Evolutionary conservation across 2,797 vertebrate genomes (phyloP).

Genomic region (Leucoraja ocellata): DNA sequence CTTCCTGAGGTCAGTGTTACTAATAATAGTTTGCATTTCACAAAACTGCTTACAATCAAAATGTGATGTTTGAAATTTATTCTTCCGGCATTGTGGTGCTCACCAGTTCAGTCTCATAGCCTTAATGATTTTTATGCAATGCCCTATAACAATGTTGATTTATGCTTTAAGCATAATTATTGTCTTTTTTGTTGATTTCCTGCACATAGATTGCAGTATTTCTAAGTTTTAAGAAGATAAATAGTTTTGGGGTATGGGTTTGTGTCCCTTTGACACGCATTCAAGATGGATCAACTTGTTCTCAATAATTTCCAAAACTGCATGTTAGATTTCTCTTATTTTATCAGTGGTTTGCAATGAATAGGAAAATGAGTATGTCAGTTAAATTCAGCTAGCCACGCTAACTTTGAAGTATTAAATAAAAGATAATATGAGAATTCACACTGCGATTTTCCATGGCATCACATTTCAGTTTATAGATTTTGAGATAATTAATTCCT

Average conservation of each 20-base stretch:
- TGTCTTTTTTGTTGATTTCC: neutral
- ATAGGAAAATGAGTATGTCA: neutral
- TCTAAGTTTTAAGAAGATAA: neutral
- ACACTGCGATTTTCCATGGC: neutral
- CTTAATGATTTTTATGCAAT: neutral
- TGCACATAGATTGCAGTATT: neutral
- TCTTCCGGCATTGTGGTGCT: neutral
- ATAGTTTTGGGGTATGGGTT: neutral
- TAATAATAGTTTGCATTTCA: constrained; percentile 12
- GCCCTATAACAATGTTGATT: neutral
- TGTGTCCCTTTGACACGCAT: neutral
- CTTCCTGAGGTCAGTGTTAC: constrained; percentile 15
- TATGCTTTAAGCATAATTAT: neutral
- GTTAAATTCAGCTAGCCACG: neutral
- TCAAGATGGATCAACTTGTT: neutral
- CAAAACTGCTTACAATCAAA: neutral
- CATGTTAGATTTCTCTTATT: neutral
- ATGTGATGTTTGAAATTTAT: neutral
- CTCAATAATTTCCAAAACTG: neutral
- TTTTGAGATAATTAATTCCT: constrained; percentile 6
- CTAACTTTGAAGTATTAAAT: neutral
- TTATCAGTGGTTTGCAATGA: neutral
- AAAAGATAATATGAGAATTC: neutral
- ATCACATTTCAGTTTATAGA: neutral
- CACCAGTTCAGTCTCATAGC: neutral